Evolutionary conservation across 2,888 invertebrate species (phyloP), one percentile per base, ranked within the genome.

Genomic region (Drosophila robusta): DNA sequence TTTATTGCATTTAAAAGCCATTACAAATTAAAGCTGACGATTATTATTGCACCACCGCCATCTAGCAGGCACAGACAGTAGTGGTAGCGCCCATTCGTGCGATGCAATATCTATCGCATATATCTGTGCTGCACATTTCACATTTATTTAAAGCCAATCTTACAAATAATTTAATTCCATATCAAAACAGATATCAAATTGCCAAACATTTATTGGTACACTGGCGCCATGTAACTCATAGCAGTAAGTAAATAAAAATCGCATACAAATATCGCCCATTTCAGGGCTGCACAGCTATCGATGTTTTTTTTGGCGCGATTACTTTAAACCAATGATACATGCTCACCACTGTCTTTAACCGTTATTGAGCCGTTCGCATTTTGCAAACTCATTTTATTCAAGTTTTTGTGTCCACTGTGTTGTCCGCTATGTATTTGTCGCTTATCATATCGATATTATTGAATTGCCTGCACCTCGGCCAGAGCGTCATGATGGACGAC

Each of bases 361-460:
- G 74, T 74, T 74, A 74, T 26, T 44, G 47, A 6, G n/a, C 57
- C 9, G 18, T n/a, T 22, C 5, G 12, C 16, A 45, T 56, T 65
- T 41, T 60, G 75, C 56, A 38, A 45, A 65, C 42, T 75, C 56
- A 57, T 74, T 54, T 50, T 0, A 29, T 52, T 29, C 7, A 3
- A 8, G 0, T 14, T 14, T 34, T 50, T 24, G 32, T 42, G 9
- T 34, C 50, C 14, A 4, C 9, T 14, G 14, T 6, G 6, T 16
- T 22, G 18, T 18, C 1, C 22, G 9, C n/a, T 11, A 87, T 85
- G 87, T 24, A 67, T 12, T 47, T 69, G 36, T 55, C 58, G 2
- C n/a, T 86, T 3, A 50, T 82, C 5, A 73, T 87, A n/a, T 47
- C 49, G 1, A 73, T 87, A 24, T 9, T 87, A 12, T 45, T 85